A percentile compares a stretch with the other conserved stretches of the same genome.
These are phyloP conservation scores for Crocallis elinguaria DNA, from an alignment of 2,888 invertebrate species.

Conservation along the genomic window DNA sequence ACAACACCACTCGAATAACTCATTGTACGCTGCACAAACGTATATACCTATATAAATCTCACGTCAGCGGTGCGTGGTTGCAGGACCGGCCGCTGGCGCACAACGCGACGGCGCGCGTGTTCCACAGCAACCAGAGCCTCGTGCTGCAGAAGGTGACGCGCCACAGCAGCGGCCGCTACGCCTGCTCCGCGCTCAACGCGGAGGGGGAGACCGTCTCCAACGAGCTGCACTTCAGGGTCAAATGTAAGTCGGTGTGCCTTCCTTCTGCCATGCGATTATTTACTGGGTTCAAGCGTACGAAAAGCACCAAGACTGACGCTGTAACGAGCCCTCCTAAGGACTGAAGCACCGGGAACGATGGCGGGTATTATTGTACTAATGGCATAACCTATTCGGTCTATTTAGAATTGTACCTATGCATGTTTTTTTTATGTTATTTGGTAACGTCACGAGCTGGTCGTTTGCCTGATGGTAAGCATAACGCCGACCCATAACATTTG, in stretches of 20 bases:
- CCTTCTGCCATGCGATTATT: neutral
- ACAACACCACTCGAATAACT: too few species aligned
- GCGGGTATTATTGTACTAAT: too few species aligned
- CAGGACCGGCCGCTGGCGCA: constrained; percentile 92
- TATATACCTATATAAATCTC: too few species aligned
- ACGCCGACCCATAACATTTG: too few species aligned
- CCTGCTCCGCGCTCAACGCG: constrained; percentile 94
- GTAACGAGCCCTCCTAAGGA: too few species aligned
- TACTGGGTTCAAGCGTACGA: neutral
- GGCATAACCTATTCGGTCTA: too few species aligned
- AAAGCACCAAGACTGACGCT: neutral
- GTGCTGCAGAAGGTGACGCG: constrained; percentile 95
- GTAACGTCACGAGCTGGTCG: too few species aligned
- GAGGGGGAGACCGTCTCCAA: constrained; percentile 95
- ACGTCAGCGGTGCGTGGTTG: neutral
- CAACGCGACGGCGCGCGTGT: constrained; percentile 94
- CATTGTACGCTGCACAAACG: too few species aligned
- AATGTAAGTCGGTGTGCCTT: constrained; percentile 89
- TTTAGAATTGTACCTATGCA: too few species aligned
- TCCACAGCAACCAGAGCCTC: constrained; percentile 96
- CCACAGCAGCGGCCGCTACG: constrained; percentile 93
- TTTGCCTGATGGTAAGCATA: too few species aligned
- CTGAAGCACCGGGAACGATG: too few species aligned
- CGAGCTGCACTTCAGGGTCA: constrained; percentile 92
- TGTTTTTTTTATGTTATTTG: too few species aligned